A percentile compares a stretch with the other conserved stretches of the same genome.
Evolutionary conservation across 2,888 invertebrate species (phyloP).

Genomic region (Oxycera nigricornis): DNA sequence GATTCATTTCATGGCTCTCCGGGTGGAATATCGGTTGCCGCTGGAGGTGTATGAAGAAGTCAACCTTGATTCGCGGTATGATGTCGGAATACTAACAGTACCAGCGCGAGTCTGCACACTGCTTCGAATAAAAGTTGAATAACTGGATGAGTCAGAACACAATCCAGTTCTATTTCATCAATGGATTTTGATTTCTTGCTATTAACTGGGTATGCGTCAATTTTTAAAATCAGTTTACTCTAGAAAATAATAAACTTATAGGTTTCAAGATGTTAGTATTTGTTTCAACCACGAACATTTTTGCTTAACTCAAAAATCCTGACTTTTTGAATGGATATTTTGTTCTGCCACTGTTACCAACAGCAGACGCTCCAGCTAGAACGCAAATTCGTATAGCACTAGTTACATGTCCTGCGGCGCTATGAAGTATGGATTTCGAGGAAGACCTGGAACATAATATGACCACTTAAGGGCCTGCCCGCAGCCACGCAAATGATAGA

Average conservation of each 20-base stretch:
- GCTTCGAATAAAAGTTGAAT: too few species aligned
- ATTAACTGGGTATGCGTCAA: too few species aligned
- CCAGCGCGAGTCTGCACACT: too few species aligned
- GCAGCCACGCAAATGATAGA: slow-evolving; percentile 41
- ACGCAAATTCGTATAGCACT: slow-evolving; percentile 19
- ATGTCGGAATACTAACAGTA: not conserved
- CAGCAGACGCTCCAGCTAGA: not conserved
- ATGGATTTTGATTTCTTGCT: too few species aligned
- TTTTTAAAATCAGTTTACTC: too few species aligned
- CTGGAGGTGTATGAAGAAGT: not conserved
- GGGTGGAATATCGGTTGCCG: slow-evolving; percentile 24
- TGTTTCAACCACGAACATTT: too few species aligned
- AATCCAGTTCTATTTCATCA: too few species aligned
- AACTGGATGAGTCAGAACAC: too few species aligned
- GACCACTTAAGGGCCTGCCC: slow-evolving; percentile 44
- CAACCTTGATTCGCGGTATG: not conserved
- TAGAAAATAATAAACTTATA: too few species aligned
- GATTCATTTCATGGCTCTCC: slow-evolving; percentile 25
- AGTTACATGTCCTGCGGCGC: slow-evolving; percentile 42
- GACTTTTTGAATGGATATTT: too few species aligned
- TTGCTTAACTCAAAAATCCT: too few species aligned
- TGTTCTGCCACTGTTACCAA: not conserved
- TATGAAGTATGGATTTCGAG: slow-evolving; percentile 45
- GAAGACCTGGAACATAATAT: slow-evolving; percentile 45
- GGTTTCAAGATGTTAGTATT: too few species aligned